phyloP scores from a whole-genome alignment of 2,113 vertebrate genomes.

The Cyprinodon variegatus region DNA sequence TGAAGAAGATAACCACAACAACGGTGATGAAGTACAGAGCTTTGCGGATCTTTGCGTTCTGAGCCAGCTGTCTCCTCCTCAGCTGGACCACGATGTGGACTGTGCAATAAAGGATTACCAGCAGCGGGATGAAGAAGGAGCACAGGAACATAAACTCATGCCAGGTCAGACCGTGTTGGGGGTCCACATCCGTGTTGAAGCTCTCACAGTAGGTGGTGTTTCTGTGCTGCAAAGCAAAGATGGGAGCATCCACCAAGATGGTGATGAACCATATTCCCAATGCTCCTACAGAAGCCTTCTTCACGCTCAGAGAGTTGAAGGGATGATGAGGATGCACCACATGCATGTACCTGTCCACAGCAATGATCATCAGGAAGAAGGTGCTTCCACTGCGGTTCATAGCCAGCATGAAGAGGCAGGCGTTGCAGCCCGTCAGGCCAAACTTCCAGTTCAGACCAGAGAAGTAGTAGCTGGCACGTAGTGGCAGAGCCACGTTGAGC shows the following conservation, averaged over 20 bases:
- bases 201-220: slow-evolving; percentile 69
- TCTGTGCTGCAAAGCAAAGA: slow-evolving; percentile 34
- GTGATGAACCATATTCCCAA: slow-evolving; percentile 58
- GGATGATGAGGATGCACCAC: slow-evolving; percentile 69
- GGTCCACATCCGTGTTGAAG: slow-evolving; percentile 33
- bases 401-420: slow-evolving; percentile 55
- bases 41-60: slow-evolving; percentile 61
- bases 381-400: slow-evolving; percentile 64
- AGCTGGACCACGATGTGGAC: slow-evolving; percentile 53
- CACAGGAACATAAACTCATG: slow-evolving; percentile 64
- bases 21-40: slow-evolving; percentile 66
- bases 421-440: slow-evolving; percentile 6
- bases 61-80: slow-evolving; percentile 45
- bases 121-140: slow-evolving; percentile 64
- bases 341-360: slow-evolving; percentile 66
- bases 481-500: slow-evolving; percentile 61
- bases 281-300: slow-evolving; percentile 28
- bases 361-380: slow-evolving; percentile 68
- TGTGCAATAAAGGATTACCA: slow-evolving; percentile 72
- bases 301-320: slow-evolving; percentile 41
- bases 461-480: slow-evolving; percentile 63
- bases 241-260: slow-evolving; percentile 41
- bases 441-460: slow-evolving; percentile 31
- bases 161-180: slow-evolving; percentile 21
- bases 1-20: slow-evolving; percentile 54